Percentiles rank a stretch among this genome's conserved stretches.
Evolutionary conservation across 1,140 invertebrate genomes (phyloP).

Genomic region (Musca vetustissima): DNA sequence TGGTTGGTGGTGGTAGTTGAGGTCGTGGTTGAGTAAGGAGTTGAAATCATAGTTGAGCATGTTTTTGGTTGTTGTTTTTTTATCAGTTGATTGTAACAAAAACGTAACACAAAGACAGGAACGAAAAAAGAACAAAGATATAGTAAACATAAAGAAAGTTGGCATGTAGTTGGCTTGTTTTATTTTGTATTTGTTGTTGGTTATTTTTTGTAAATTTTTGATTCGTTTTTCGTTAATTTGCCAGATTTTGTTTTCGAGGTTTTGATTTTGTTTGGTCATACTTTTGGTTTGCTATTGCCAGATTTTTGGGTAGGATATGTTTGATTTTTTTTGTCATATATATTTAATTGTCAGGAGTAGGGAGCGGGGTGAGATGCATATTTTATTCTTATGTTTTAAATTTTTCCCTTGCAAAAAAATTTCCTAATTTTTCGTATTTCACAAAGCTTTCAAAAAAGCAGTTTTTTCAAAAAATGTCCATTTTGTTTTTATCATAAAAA

Average conservation of each 20-base stretch:
- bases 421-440: too few species aligned
- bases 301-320: background rate
- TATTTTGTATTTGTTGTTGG: conserved; percentile 16
- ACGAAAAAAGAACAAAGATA: conserved; percentile 10
- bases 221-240: too few species aligned
- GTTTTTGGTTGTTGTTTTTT: conserved; percentile 24
- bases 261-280: too few species aligned
- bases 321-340: background rate
- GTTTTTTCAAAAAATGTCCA: too few species aligned
- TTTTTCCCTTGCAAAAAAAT: too few species aligned
- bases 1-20: background rate
- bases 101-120: conserved; percentile 11
- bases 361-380: too few species aligned
- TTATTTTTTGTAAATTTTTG: too few species aligned
- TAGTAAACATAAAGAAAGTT: conserved; percentile 20
- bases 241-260: background rate
- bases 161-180: conserved; percentile 10
- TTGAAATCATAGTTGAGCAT: too few species aligned
- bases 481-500: background rate
- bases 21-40: background rate
- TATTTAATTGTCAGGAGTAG: conserved; percentile 3
- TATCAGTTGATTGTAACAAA: conserved; percentile 23
- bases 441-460: too few species aligned
- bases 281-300: background rate
- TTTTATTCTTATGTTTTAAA: too few species aligned